Conservation (phyloP, 2,888 invertebrate species). For the Balanococcus diminutus region DNA sequence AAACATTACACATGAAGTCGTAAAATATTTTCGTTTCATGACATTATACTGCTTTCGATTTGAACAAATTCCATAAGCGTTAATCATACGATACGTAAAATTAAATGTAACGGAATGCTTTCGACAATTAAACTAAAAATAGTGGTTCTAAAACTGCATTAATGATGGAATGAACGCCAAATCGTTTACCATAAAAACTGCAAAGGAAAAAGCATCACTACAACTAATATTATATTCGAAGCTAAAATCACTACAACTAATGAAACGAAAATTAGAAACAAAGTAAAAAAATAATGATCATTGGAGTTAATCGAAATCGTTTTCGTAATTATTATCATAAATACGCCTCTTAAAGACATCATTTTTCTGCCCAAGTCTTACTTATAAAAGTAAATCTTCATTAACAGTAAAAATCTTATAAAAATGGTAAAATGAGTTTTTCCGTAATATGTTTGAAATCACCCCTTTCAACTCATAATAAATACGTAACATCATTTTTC, state of each 20-base stretch:
- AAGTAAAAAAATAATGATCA: neutral
- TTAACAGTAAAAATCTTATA: neutral
- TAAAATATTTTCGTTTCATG: neutral
- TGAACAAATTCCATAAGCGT: neutral
- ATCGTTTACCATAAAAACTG: neutral
- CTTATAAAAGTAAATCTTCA: neutral
- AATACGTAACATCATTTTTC: neutral
- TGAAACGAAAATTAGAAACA: neutral
- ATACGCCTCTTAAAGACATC: neutral
- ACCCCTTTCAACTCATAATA: neutral
- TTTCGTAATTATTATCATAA: neutral
- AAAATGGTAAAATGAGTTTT: constrained; percentile 5
- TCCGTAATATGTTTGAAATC: neutral
- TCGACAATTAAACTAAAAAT: neutral
- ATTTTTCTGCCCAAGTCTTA: no score
- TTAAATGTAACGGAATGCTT: constrained; percentile 27
- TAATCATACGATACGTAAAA: neutral
- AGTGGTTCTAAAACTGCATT: neutral
- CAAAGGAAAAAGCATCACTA: no score
- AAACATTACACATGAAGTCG: neutral
- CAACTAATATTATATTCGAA: neutral
- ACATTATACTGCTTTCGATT: neutral
- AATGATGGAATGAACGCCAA: neutral
- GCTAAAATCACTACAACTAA: neutral
- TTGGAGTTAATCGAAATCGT: neutral